Evolutionary conservation across 2,797 vertebrate species (phyloP), one percentile per base, ranked within the genome.

Genomic region (Epinephelus awoara): DNA sequence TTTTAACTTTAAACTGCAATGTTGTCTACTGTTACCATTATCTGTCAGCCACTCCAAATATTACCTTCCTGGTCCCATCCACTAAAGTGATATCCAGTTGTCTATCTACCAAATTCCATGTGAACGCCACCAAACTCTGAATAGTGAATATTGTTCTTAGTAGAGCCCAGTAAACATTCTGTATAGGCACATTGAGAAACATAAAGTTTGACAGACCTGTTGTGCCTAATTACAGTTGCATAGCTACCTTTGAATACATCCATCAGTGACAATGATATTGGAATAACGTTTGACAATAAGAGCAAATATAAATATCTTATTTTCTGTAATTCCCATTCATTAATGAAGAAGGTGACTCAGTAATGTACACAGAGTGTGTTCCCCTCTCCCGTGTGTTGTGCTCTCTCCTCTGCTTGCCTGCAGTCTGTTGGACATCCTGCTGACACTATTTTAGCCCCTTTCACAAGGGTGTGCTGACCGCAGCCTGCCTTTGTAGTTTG

Each of bases 401-500:
- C 79, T 85, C 74, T 81, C 79, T 76, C 52, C 63, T 82, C 66
- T 77, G 69, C 75, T 72, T 78, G 88, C 83, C 83, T 82, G 74
- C 73, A 86, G 90, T 92, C 90, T 92, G 89, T 85, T 84, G 90
- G 90, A 93, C 91, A 92, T 92, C 90, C 90, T 92, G 89, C 91
- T 93, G 86, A 90, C 86, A 91, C 92, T 93, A 95, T 95, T 95
- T 95, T 88, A 82, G 92, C 91, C 85, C 81, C 86, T 94, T 95
- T 95, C 92, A 95, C 91, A 89, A 93, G 93, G 86, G 91, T 92
- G 92, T 88, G 87, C 90, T 94, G 89, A 93, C 93, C 91, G 85
- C 94, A 93, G 91, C 75, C 91, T 83, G 86, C 81, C 94, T 96
- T 95, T 95, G 94, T 95, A 95, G 93, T 95, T 94, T 92, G 90